Base-by-base conservation (phyloP, 2,113 vertebrate genomes). In the Proterorhinus semilunaris region DNA sequence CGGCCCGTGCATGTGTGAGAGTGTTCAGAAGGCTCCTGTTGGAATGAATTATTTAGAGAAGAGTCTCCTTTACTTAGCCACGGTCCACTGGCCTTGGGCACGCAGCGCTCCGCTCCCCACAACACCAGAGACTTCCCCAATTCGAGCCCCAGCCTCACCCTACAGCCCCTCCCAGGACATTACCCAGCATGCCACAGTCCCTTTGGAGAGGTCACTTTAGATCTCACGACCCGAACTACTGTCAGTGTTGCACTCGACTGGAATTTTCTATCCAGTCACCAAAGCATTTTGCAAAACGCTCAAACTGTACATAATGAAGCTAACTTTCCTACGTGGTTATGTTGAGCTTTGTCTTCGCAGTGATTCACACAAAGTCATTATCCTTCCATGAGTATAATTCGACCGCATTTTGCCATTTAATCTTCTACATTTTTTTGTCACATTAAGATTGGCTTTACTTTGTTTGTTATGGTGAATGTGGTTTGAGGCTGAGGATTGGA, bases 1-100 rank as follows among this genome's bases (percentile, higher is more conserved):
- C 27, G 51, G 46, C 74, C 64, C 62, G 62, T 80, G 69, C 65
- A 68, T 73, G 72, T 75, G 81, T 66, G 65, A 54, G 49, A 72
- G 71, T 69, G 68, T 69, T 74, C 59, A 70, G 76, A 84, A 78
- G 75, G 71, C 86, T 88, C 72, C 75, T 77, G 65, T 76, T 82
- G 78, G 73, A 81, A 85, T 91, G 78, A 90, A 91, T 90, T 88
- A 91, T 91, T 91, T 90, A 90, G 71, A 70, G 68, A 44, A 78
- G 80, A 90, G 89, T 90, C 89, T 91, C 86, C 85, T 90, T 83
- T 77, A 81, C 83, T 91, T 90, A 91, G 85, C 80, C 80, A 87
- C 69, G 77, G 84, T 85, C 62, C 70, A 68, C 82, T 82, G 86
- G 63, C 83, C 65, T 13, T 68, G 61, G 84, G 85, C 86, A 78